Evolutionary conservation across 2,888 invertebrate genomes (phyloP), one percentile per base, ranked within the genome.

Genomic region (Cataglyphis livida): DNA sequence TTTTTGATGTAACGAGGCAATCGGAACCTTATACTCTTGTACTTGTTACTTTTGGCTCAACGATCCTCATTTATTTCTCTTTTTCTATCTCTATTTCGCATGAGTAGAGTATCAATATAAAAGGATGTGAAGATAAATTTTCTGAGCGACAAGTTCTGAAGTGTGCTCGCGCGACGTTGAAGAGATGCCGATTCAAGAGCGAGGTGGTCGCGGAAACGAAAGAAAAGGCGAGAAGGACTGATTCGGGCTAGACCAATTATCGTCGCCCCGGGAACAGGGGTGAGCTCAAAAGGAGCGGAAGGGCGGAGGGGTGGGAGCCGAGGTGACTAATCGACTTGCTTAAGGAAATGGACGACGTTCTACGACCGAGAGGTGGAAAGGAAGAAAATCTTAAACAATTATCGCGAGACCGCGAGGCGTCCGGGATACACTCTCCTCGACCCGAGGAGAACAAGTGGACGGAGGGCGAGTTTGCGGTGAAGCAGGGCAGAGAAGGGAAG

Each of bases 371-470:
- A 65, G 61, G 62, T 21, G 75, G 21, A 62, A 68, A 74, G 74
- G 61, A 64, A 81, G 84, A 87, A 87, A 91, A 89, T 88, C 87
- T 85, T 82, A 88, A 91, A 91, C 91, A 91, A 92, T 92, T 91
- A 90, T 89, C 86, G 82, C 87, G 82, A 75, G 85, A 73, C 51
- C 78, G 62, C 64, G 73, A 78, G 12, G 59, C 54, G 81, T 65
- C 62, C 66, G 64, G 75, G 83, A 70, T 76, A 78, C 57, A 62
- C 70, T 18, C 44, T 48, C 76, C 51, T 68, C 68, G 41, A 32
- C 18, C n/a, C 38, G 21, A 41, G 41, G 54, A 59, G 71, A 25
- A 59, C n/a, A n/a, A 54, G 65, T 5, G 75, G 57, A 44, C 35
- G 59, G 73, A 48, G 62, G 57, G 83, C 62, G 51, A 81, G 83